Percentiles rank a stretch among this genome's conserved stretches.
phyloP scores from a whole-genome alignment of 2,113 vertebrate species.

The Colinus virginianus region DNA sequence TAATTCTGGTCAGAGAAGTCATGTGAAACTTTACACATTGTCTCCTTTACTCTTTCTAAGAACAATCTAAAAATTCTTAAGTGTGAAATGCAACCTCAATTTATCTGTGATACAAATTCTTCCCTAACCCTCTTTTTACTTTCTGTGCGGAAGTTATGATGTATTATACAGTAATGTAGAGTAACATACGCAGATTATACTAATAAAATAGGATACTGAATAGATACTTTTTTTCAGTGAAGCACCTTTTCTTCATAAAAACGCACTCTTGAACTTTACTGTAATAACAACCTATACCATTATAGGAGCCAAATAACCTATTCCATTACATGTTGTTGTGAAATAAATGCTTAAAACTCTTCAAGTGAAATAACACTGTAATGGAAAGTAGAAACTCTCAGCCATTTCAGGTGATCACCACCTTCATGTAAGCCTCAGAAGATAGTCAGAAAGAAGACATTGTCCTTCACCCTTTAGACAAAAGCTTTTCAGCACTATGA shows the following conservation, averaged over 20 bases:
- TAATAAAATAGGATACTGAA: neutral
- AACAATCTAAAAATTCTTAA: neutral
- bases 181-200: neutral
- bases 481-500: neutral
- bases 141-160: neutral
- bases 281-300: neutral
- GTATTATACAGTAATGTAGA: neutral
- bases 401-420: neutral
- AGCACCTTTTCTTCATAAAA: neutral
- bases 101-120: neutral
- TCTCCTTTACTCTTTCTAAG: neutral
- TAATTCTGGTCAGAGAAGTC: neutral
- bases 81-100: neutral
- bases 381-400: neutral
- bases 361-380: neutral
- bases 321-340: neutral
- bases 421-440: neutral
- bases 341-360: constrained; percentile 5
- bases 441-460: neutral
- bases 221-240: neutral
- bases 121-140: neutral
- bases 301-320: neutral
- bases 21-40: neutral
- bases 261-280: neutral
- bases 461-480: neutral